phyloP scores from a whole-genome alignment of 2,888 invertebrate species.

The Polymixis flavicincta region DNA sequence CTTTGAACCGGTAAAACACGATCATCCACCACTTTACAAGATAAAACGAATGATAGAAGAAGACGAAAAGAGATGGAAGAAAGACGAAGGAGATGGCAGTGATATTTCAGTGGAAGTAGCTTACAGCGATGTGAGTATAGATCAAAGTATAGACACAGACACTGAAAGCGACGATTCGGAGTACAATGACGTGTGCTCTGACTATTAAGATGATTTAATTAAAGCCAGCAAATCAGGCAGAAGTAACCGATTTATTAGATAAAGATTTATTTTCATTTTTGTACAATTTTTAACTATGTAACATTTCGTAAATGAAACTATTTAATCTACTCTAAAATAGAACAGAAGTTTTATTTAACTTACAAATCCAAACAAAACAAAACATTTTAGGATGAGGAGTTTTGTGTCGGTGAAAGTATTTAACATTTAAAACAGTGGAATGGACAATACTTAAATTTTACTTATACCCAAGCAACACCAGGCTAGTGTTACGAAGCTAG shows the following conservation, averaged over 20 bases:
- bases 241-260: too few relatives aligned
- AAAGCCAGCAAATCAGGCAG: neutral
- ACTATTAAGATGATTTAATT: constrained; percentile 28
- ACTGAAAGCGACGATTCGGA: constrained; percentile 1
- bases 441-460: neutral
- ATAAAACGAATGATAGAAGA: constrained; percentile 72
- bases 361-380: neutral
- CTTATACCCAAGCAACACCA: neutral
- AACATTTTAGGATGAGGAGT: neutral
- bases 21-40: constrained; percentile 79
- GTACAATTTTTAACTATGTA: constrained; percentile 28
- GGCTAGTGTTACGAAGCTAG: neutral
- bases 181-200: neutral
- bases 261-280: constrained; percentile 33
- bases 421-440: neutral
- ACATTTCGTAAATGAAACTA: neutral
- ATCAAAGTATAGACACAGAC: constrained; percentile 11
- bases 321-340: neutral
- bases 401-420: neutral
- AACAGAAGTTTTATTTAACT: constrained; percentile 9
- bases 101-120: constrained; percentile 44
- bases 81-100: constrained; percentile 28
- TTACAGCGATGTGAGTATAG: constrained; percentile 21
- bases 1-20: constrained; percentile 81
- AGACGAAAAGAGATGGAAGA: constrained; percentile 57